Evolutionary conservation across 2,888 invertebrate genomes (phyloP).

Genomic region (Pantelozetes paolii): DNA sequence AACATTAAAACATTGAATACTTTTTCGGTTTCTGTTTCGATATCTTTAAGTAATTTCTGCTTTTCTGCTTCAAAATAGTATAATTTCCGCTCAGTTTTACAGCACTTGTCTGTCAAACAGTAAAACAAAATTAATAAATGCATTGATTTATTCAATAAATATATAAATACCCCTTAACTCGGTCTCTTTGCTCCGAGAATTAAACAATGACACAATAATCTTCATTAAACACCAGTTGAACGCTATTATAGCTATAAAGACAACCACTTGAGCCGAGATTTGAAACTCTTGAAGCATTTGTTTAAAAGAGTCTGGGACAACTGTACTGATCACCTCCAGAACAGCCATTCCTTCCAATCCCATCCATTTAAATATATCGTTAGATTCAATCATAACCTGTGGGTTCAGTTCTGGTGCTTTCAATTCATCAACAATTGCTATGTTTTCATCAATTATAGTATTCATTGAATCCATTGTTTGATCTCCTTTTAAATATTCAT

Average conservation of each 20-base stretch:
- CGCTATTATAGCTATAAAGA: conserved; percentile 36
- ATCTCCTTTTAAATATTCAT: not conserved
- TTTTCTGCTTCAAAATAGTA: conserved; percentile 40
- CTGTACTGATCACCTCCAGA: conserved; percentile 9
- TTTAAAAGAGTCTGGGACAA: conserved; percentile 39
- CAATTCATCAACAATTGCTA: not conserved
- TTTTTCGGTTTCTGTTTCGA: conserved; percentile 22
- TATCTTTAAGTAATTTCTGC: conserved; percentile 36
- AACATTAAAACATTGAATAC: not conserved
- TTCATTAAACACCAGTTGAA: conserved; percentile 40
- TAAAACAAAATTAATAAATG: conserved; percentile 14
- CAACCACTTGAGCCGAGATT: conserved; percentile 27
- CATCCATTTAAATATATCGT: conserved; percentile 1
- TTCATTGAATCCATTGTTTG: not conserved
- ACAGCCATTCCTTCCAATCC: not conserved
- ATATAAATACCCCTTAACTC: conserved; percentile 39
- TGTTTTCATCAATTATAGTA: not conserved
- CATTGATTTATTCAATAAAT: no score
- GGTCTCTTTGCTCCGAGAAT: conserved; percentile 18
- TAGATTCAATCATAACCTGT: not conserved
- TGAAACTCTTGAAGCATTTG: conserved; percentile 9
- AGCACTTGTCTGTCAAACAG: conserved; percentile 32
- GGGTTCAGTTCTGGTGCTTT: no score
- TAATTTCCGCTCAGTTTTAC: conserved; percentile 32
- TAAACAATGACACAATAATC: conserved; percentile 27